These are phyloP conservation scores for Eretmocerus hayati DNA, from an alignment of 2,888 invertebrate species.

Conservation along the genomic window DNA sequence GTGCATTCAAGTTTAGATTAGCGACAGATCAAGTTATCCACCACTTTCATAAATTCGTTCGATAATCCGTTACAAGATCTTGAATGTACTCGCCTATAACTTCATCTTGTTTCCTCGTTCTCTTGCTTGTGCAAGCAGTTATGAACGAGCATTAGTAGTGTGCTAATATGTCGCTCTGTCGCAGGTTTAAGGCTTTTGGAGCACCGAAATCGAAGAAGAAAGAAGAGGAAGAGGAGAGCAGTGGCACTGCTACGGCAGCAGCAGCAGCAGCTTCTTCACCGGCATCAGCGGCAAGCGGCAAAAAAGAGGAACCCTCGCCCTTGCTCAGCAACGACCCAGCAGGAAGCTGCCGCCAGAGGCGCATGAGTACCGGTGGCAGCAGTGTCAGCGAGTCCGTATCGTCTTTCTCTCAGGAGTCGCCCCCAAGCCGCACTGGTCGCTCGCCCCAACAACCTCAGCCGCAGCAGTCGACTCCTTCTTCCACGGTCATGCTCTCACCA, in stretches of 20 bases:
- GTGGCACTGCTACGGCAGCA: slow-evolving; percentile 44
- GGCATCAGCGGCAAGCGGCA: slow-evolving; percentile 31
- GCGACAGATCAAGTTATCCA: no score
- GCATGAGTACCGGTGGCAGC: slow-evolving; percentile 41
- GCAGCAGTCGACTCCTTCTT: no score
- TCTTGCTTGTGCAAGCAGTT: no score
- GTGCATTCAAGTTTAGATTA: no score
- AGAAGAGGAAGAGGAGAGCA: slow-evolving; percentile 47
- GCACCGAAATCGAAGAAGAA: slow-evolving; percentile 71
- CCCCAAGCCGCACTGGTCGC: slow-evolving; percentile 52
- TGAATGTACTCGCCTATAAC: no score
- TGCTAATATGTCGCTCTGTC: no score
- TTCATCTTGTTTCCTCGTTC: no score
- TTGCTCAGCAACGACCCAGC: slow-evolving; percentile 42
- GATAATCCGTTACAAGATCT: no score
- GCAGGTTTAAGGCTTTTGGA: slow-evolving; percentile 79
- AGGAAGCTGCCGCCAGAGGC: slow-evolving; percentile 42
- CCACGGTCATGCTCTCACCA: slow-evolving; percentile 59
- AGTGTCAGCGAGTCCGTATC: slow-evolving; percentile 42
- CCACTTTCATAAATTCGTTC: no score
- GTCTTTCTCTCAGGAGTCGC: slow-evolving; percentile 52
- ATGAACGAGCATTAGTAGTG: no score
- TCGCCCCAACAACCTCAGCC: slow-evolving; percentile 40
- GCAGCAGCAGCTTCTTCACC: slow-evolving; percentile 47
- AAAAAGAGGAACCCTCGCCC: slow-evolving; percentile 46